Percentiles rank a stretch among this genome's conserved stretches.
Conservation (phyloP, 2,888 invertebrate species). For the Leptinotarsa rubiginosa region DNA sequence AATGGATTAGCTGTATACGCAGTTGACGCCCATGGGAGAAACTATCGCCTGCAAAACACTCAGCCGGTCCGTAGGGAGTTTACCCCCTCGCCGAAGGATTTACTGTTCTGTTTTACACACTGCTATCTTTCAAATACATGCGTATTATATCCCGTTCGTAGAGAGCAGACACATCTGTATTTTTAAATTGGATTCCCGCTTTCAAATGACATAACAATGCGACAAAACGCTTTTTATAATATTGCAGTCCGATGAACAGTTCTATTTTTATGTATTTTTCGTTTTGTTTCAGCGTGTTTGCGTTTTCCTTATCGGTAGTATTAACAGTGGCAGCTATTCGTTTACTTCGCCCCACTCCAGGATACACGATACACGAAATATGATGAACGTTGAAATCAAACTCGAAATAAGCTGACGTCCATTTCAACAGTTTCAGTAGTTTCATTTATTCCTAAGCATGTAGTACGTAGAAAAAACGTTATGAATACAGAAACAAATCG, state of each 20-base stretch:
- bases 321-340: neutral
- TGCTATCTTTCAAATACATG: conserved; percentile 47
- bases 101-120: conserved; percentile 49
- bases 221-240: conserved; percentile 36
- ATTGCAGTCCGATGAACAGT: conserved; percentile 22
- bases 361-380: too few relatives aligned
- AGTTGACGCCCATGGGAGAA: conserved; percentile 60
- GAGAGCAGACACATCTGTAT: conserved; percentile 36
- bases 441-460: too few relatives aligned
- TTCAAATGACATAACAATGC: conserved; percentile 33
- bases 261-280: conserved; percentile 28
- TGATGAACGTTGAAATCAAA: too few relatives aligned
- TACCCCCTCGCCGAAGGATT: conserved; percentile 49
- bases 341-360: neutral
- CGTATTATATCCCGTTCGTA: conserved; percentile 36
- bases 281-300: conserved; percentile 4
- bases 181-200: conserved; percentile 41
- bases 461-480: too few relatives aligned
- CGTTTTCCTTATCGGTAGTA: conserved; percentile 7
- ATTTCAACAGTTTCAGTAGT: too few relatives aligned
- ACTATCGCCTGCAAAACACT: conserved; percentile 63
- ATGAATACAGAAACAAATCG: too few relatives aligned
- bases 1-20: conserved; percentile 62
- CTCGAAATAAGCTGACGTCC: too few relatives aligned
- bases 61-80: conserved; percentile 56